phyloP scores from a whole-genome alignment of 2,888 invertebrate genomes.

The Lamellibrachia columna region DNA sequence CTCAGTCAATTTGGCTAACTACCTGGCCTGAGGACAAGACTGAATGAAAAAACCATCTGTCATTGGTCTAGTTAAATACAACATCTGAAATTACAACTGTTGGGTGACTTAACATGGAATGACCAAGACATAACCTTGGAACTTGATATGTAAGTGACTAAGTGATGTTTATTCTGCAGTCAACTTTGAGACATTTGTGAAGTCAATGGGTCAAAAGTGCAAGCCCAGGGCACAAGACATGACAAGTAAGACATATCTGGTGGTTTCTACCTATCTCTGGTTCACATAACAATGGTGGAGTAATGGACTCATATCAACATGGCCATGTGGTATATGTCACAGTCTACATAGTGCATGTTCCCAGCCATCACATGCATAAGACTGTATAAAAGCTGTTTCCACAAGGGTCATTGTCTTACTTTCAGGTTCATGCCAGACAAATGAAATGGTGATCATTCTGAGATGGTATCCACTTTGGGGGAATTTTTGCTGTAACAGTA shows the following conservation, averaged over 20 bases:
- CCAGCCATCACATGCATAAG: not conserved
- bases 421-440: not conserved
- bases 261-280: not conserved
- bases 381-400: not conserved
- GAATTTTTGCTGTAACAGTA: not conserved
- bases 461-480: not conserved
- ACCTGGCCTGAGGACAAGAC: no score
- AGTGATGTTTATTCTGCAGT: constrained; percentile 17
- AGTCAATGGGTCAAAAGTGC: not conserved
- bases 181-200: not conserved
- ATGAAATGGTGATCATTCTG: not conserved
- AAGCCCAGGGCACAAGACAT: not conserved
- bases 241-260: not conserved
- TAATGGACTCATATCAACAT: not conserved
- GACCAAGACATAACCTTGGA: not conserved
- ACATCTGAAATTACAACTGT: not conserved
- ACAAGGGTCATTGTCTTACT: not conserved
- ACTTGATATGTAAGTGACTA: not conserved
- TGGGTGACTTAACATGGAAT: not conserved
- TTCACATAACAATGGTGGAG: not conserved
- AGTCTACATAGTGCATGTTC: not conserved
- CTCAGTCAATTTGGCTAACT: no score
- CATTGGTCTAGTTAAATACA: not conserved
- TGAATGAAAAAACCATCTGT: no score
- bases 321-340: not conserved